Evolutionary conservation across 2,113 vertebrate species (phyloP), one percentile per base, ranked within the genome.

Genomic region (Albula glossodonta): DNA sequence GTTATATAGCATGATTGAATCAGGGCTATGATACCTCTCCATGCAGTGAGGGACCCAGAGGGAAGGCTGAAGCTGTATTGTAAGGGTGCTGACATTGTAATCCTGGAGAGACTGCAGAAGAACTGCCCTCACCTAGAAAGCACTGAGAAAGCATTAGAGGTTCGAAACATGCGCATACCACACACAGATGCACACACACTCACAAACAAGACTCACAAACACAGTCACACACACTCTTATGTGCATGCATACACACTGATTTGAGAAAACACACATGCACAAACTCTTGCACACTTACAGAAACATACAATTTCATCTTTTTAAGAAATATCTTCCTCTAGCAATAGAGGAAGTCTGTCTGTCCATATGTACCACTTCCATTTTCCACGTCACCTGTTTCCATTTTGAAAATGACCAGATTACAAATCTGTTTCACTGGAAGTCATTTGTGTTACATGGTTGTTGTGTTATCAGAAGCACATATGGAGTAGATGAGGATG

Each of bases 81-180:
- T 89, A 99, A 99, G 88, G 98, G 98, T 1, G 98, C 98, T 0
- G 98, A 99, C 93, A 94, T 92, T 0, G 96, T 99, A 86, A 95
- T 99, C 88, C 91, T 98, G 79, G 93, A 97, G 87, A 93, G 97
- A 51, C 91, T 98, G 85, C 88, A 83, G 82, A 84, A 86, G 7
- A 92, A 92, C 86, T 93, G 85, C 15, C 60, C 70, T 50, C 12
- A 83, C 1, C 95, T 95, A 87, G 89, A 89, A 60, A 88, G 85
- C 86, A 97, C 94, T 0, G 95, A 97, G 91, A 92, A 63, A 83
- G 95, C 96, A 0, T 90, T 99, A 91, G 94, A 96, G 82, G 98
- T 97, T 90, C 96, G 95, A 52, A 41, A n/a, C 74, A 31, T 3
- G 56, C n/a, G 10, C 8, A 22, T 17, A n/a, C 13, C 57, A 60